phyloP scores from a whole-genome alignment of 2,888 invertebrate species.

The Hyposoter didymator region DNA sequence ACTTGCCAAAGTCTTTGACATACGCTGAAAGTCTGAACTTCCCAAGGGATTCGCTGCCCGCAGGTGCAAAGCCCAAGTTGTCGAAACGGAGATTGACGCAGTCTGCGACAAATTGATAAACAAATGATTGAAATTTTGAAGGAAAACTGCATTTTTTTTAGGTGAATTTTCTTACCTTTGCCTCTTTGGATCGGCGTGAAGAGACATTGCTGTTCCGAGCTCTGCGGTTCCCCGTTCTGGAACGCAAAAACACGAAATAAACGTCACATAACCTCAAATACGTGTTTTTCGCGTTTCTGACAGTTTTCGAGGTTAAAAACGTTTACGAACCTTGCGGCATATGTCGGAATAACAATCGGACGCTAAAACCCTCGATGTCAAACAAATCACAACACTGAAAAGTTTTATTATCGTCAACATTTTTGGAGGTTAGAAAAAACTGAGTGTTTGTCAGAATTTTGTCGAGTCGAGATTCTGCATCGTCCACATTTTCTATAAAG shows the following conservation, averaged over 20 bases:
- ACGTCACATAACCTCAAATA: conserved; percentile 55
- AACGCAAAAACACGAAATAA: conserved; percentile 9
- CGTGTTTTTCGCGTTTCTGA: background rate
- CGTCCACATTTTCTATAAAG: conserved; percentile 23
- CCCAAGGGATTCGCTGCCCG: conserved; percentile 67
- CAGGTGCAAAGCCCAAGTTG: conserved; percentile 68
- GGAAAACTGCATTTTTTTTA: background rate
- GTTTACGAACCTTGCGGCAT: conserved; percentile 70
- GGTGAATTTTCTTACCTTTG: conserved; percentile 72
- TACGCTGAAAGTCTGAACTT: conserved; percentile 77
- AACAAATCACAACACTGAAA: conserved; percentile 67
- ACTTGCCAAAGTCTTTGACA: conserved; percentile 67
- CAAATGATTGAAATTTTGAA: conserved; percentile 10
- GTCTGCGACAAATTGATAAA: conserved; percentile 67
- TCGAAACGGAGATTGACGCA: conserved; percentile 76
- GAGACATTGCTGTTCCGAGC: conserved; percentile 71
- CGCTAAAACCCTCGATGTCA: conserved; percentile 59
- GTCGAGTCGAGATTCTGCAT: background rate
- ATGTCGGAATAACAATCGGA: conserved; percentile 77
- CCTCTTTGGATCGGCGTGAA: conserved; percentile 72
- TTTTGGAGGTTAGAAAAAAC: conserved; percentile 68
- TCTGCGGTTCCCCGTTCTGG: conserved; percentile 39
- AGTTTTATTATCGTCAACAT: conserved; percentile 70
- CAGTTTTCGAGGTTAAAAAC: background rate
- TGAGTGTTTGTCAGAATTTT: conserved; percentile 29